Base-by-base conservation (phyloP, 2,113 vertebrate genomes). In the Entelurus aequoreus region DNA sequence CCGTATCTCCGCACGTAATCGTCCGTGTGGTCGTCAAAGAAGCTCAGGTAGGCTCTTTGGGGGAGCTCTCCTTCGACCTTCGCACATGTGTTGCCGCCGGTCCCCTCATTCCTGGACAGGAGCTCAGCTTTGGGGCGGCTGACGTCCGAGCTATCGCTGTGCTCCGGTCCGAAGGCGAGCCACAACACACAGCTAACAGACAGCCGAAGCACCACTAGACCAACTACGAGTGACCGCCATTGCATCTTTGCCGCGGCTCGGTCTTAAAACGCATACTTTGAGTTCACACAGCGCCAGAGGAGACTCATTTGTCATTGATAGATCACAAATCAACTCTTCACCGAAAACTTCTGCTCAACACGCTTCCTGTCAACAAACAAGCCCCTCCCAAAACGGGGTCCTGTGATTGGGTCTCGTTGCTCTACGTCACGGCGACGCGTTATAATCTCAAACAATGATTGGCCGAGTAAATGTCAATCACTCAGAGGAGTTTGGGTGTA, bases 191-290 rank as follows among this genome's bases (percentile, higher is more conserved):
- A 93, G 61, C 91, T 93, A 58, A 95, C 85, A 63, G 91, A 92
- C 51, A 96, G 84, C 74, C 94, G 89, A 66, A 97, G 78, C 51
- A 95, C 88, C 70, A 96, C 76, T 77, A 97, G 88, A 81, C 92
- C 94, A 81, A 98, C 88, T 79, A 96, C 88, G 84, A 95, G 75
- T 88, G 94, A 95, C 82, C 94, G 91, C 94, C 95, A 98, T 93
- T 92, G 95, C 96, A 97, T 98, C 87, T 93, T 92, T 89, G 90
- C 91, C 86, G 51, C 67, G 81, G 28, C 5, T 74, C 80, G 66
- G 36, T 85, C 59, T 85, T 87, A 69, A 87, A 85, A 86, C 76
- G 77, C 91, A 91, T 92, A 84, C 62, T 91, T 91, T 64, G 79
- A 52, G 65, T 78, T 50, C 76, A 75, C 68, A 73, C 68, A 63